These are phyloP conservation scores for Cheilinus undulatus DNA, from an alignment of 2,113 vertebrate genomes.

Conservation along the genomic window DNA sequence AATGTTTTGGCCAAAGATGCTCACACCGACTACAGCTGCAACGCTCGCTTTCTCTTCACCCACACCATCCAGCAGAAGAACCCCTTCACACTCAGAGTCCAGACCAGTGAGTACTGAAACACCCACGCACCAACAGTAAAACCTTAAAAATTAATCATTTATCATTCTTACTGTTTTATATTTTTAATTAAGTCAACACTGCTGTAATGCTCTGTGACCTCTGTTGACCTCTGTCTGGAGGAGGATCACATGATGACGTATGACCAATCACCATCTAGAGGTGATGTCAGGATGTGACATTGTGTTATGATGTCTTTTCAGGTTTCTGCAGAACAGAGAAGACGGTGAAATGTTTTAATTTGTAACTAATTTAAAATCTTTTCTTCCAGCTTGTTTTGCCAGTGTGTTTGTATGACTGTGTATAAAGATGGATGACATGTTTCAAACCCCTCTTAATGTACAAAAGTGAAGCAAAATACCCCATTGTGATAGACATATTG, in stretches of 20 bases:
- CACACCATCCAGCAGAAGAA: conserved; percentile 99
- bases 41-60: conserved; percentile 95
- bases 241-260: not conserved
- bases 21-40: conserved; percentile 95
- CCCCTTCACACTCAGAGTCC: conserved; percentile 93
- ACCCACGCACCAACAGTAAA: conserved; percentile 13
- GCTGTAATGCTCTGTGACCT: not conserved
- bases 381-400: not conserved
- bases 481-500: no score
- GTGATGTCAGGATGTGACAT: conserved; percentile 34
- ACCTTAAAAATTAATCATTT: not conserved
- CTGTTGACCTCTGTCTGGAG: not conserved
- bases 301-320: not conserved
- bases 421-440: not conserved
- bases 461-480: no score
- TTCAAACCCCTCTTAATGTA: no score
- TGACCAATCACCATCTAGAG: conserved; percentile 57
- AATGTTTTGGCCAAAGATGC: conserved; percentile 91
- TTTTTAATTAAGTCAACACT: no score
- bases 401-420: conserved; percentile 22
- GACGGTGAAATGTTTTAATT: conserved; percentile 2
- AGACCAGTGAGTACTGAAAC: conserved; percentile 89
- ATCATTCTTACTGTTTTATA: no score
- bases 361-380: not conserved
- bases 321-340: conserved; percentile 7